Conservation (phyloP, 2,113 vertebrate genomes). For the Craseonycteris thonglongyai region DNA sequence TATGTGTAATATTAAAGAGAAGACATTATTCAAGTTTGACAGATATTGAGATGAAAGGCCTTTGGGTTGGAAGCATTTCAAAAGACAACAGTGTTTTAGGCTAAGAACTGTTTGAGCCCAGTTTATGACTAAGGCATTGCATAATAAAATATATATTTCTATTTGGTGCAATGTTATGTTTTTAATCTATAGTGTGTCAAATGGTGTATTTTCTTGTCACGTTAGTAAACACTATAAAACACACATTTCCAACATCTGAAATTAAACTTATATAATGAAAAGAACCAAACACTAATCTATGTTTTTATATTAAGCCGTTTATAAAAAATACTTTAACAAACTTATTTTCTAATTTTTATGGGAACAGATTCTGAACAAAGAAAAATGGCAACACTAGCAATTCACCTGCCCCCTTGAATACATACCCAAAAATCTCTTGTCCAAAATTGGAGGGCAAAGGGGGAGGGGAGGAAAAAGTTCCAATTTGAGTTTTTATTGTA, state of each 20-base stretch:
- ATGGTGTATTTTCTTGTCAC: conserved; percentile 73
- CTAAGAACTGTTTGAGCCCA: conserved; percentile 82
- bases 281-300: conserved; percentile 72
- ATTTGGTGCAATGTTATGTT: conserved; percentile 81
- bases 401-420: conserved; percentile 50
- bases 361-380: conserved; percentile 54
- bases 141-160: conserved; percentile 82
- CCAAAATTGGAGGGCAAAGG: conserved; percentile 21
- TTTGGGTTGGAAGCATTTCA: conserved; percentile 87
- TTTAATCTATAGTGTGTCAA: conserved; percentile 76
- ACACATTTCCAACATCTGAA: conserved; percentile 66
- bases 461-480: neutral
- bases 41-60: conserved; percentile 86
- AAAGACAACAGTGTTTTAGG: conserved; percentile 83
- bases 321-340: conserved; percentile 77
- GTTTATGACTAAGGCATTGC: conserved; percentile 84
- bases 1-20: conserved; percentile 76
- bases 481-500: conserved; percentile 50
- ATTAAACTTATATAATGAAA: conserved; percentile 69
- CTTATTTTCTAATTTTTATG: conserved; percentile 61
- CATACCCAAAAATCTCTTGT: conserved; percentile 43
- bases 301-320: conserved; percentile 68
- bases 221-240: conserved; percentile 67
- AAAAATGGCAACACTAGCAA: conserved; percentile 57
- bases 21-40: conserved; percentile 86